Evolutionary conservation across 2,113 vertebrate species (phyloP), one percentile per base, ranked within the genome.

Genomic region (Oncorhynchus gorbuscha): DNA sequence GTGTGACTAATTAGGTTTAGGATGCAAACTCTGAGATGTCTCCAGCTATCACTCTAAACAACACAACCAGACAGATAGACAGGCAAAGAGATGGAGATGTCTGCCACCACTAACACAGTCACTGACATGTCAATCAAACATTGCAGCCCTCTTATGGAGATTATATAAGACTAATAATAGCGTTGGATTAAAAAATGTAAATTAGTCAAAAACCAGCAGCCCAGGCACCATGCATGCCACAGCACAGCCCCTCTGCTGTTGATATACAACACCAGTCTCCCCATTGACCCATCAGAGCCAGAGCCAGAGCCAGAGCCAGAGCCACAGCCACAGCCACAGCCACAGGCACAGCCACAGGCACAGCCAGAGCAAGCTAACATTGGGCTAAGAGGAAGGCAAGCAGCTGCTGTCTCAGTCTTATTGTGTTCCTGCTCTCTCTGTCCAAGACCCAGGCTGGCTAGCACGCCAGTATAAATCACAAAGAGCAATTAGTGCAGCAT

Each of bases 391-490:
- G 51, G 51, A 13, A 55, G 51, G 51, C 14, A 55, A 89, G 89
- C 90, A 91, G 90, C 89, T 91, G 89, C 87, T 90, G 86, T 88
- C 87, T 45, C 9, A 45, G 82, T 77, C 87, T 67, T 85, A 77
- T 55, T 55, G 14, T 22, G 59, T 62, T n/a, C 20, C n/a, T 62
- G 59, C 88, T 91, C 86, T 88, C 86, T 81, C 84, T 81, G 82
- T 77, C 87, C 71, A 84, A 77, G 51, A 78, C 80, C 76, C 84
- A 83, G 77, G 86, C 83, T 55, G 51, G 13, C 51, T 55, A 16
- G 87, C 87, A 80, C 81, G 48, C 89, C 88, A 83, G 84, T 83
- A 90, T 92, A 91, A 91, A 92, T 92, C 91, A 92, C 86, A 88
- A 79, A 5, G 83, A 79, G 88, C 90, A 92, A 92, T 91, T 90